A percentile compares a stretch with the other conserved stretches of the same genome.
These are phyloP conservation scores for Rhinoraja longicauda DNA, from an alignment of 2,797 vertebrate genomes.

Conservation along the genomic window DNA sequence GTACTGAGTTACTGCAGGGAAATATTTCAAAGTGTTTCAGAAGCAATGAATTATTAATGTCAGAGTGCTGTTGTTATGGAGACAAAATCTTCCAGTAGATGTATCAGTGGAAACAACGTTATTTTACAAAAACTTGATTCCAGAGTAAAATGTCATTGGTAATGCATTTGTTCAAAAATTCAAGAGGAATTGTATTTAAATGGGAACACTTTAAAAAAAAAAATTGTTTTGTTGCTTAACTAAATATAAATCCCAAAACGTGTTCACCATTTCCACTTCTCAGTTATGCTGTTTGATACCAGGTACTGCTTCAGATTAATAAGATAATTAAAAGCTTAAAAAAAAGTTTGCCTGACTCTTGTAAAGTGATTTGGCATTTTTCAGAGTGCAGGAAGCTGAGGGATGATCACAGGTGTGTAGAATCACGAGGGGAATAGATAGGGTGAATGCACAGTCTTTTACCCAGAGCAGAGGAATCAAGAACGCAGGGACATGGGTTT, in stretches of 20 bases:
- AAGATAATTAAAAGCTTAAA: background rate
- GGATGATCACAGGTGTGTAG: too few relatives aligned
- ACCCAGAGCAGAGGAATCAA: too few relatives aligned
- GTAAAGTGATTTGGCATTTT: background rate
- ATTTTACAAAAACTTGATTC: background rate
- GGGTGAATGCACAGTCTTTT: too few relatives aligned
- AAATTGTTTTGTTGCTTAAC: background rate
- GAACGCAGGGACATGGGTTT: too few relatives aligned
- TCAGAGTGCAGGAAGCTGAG: too few relatives aligned
- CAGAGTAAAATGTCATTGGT: background rate
- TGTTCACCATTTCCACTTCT: background rate
- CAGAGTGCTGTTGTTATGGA: conserved; percentile 4
- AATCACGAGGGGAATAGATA: too few relatives aligned
- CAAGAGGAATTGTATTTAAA: background rate
- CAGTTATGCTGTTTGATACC: background rate
- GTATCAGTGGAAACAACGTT: background rate
- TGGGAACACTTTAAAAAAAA: background rate
- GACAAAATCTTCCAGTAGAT: background rate
- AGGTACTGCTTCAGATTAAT: background rate
- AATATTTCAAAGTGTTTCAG: conserved; percentile 7
- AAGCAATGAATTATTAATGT: conserved; percentile 10
- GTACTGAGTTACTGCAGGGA: background rate
- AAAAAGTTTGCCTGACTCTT: background rate
- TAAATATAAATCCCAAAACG: background rate
- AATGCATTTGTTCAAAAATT: background rate